Base-by-base conservation (phyloP, 2,797 vertebrate species). In the Enteromius anoplus region DNA sequence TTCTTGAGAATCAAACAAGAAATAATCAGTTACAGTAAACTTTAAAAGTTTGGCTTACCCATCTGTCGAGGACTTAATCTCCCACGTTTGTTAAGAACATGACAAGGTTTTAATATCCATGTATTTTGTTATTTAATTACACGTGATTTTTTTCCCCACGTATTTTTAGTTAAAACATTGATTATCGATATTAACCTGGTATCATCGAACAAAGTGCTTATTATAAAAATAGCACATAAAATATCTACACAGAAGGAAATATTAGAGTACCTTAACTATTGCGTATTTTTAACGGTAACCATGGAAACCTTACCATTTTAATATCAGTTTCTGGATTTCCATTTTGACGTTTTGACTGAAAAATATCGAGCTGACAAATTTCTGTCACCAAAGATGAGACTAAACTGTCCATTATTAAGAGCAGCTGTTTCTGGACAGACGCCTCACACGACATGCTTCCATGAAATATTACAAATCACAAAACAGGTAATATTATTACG, bases 291-390 rank as follows among this genome's bases (percentile, higher is more conserved):
- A 10, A 15, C 19, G 5, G 2, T 34, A 53, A 73, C 26, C n/a
- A 53, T 51, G 69, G 6, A 9, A n/a, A 55, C 49, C 19, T 73
- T 37, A 68, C 51, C 64, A 53, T 23, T 47, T n/a, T 45, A 5
- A 53, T 5, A 87, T 64, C 23, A 85, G 55, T 60, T n/a, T 75
- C 32, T 40, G 51, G 14, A 17, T 82, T 91, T 26, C 60, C 84
- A 62, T 45, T 70, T 53, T 45, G 72, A 76, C 40, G 2, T 32
- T 77, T 71, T 62, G 78, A 42, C 29, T 53, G 79, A 75, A 71
- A 71, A 75, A 75, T 66, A 34, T 85, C 86, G 47, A 87, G 78
- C 49, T 87, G 69, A 42, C 82, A 78, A n/a, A 85, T 85, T 71
- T 87, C 86, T 23, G 75, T 29, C 29, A 85, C 84, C 26, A 83